A percentile compares a stretch with the other conserved stretches of the same genome.
Conservation (phyloP, 1,140 invertebrate genomes). For the Bombus confusus region DNA sequence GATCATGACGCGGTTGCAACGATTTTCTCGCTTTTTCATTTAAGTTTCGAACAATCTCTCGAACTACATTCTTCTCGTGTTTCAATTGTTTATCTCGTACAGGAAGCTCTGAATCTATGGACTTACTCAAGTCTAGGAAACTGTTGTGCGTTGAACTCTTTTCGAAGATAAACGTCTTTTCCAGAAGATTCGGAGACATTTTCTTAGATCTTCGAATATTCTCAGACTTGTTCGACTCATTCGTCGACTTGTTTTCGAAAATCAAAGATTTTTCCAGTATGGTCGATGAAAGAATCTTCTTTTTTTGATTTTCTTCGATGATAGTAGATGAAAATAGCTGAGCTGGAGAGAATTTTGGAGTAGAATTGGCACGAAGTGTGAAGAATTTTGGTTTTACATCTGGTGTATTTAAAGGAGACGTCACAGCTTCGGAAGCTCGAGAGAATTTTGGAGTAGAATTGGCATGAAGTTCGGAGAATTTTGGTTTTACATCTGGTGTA, state of each 20-base stretch:
- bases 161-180: background rate
- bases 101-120: background rate
- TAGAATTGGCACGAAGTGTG: background rate
- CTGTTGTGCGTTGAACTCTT: background rate
- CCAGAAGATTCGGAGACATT: background rate
- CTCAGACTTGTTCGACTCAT: fast-evolving
- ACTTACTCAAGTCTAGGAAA: background rate
- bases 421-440: too few relatives aligned
- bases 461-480: fast-evolving
- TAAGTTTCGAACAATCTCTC: slow-evolving; percentile 33
- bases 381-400: too few relatives aligned
- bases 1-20: background rate
- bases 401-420: fast-evolving
- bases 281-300: background rate
- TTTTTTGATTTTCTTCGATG: background rate
- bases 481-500: fast-evolving
- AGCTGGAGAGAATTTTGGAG: background rate
- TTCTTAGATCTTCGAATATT: background rate
- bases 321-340: background rate
- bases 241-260: background rate
- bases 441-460: too few relatives aligned
- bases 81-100: background rate
- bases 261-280: background rate
- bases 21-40: background rate
- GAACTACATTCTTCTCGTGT: background rate